Conservation (phyloP, 2,797 vertebrate genomes). For the Orientallactaga sibirica region DNA sequence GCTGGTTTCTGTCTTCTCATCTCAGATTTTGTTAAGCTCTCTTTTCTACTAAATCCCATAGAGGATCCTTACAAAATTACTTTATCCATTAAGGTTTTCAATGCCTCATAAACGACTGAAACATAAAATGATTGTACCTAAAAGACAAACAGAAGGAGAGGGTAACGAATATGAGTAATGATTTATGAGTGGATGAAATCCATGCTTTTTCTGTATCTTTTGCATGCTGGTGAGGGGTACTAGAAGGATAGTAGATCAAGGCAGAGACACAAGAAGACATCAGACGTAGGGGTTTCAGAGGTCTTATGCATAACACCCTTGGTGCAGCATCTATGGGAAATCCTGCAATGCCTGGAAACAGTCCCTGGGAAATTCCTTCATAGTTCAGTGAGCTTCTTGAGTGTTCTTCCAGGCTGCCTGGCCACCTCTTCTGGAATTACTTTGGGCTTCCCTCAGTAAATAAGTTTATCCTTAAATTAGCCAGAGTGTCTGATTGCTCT, state of each 20-base stretch:
- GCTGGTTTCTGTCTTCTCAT: background rate
- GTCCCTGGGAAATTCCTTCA: no score
- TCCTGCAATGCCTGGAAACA: background rate
- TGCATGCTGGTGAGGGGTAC: background rate
- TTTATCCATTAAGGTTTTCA: background rate
- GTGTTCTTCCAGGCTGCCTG: background rate
- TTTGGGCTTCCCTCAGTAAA: background rate
- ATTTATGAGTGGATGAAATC: conserved; percentile 2
- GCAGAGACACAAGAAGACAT: background rate
- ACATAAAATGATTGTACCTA: background rate
- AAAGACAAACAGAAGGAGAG: background rate
- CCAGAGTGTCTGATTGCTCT: background rate
- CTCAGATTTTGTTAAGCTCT: conserved; percentile 11
- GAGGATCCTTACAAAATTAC: background rate
- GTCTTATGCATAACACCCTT: background rate
- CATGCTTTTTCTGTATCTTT: background rate
- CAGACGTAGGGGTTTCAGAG: background rate
- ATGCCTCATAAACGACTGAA: background rate
- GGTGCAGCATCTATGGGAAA: background rate
- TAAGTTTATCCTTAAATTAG: background rate
- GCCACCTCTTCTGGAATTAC: background rate
- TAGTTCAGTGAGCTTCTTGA: background rate
- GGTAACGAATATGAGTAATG: background rate
- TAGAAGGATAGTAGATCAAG: background rate
- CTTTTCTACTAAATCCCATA: background rate